Conservation (phyloP, 1,140 invertebrate genomes). For the Scaptomyza graminum region DNA sequence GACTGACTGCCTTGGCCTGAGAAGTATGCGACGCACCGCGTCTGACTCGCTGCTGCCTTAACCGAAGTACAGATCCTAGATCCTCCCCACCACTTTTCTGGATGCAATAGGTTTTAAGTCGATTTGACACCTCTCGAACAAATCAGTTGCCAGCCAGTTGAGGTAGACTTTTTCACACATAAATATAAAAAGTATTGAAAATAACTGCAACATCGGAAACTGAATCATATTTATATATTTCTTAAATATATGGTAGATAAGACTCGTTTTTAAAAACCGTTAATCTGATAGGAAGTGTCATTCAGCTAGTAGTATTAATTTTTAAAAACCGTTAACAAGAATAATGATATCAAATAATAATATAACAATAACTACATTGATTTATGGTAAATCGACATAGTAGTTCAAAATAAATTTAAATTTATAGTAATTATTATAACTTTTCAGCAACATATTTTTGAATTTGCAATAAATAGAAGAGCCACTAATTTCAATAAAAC, state of each 20-base stretch:
- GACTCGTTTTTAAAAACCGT: slow-evolving; percentile 7
- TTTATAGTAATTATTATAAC: too few species aligned
- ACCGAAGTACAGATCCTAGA: too few species aligned
- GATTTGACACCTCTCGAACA: too few species aligned
- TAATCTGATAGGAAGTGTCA: neutral
- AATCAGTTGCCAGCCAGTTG: neutral
- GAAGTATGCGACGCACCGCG: too few species aligned
- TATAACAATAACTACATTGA: neutral
- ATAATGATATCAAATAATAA: neutral
- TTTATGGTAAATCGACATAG: neutral
- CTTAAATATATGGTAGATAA: slow-evolving; percentile 24
- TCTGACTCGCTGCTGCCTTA: too few species aligned
- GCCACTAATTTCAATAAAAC: slow-evolving; percentile 18
- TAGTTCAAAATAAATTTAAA: neutral
- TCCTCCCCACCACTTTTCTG: too few species aligned
- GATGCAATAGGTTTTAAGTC: too few species aligned
- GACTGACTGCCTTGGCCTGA: too few species aligned
- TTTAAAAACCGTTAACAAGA: neutral
- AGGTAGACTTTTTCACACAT: neutral
- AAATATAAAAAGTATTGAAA: neutral
- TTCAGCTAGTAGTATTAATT: slow-evolving; percentile 6
- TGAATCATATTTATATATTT: slow-evolving; percentile 28
- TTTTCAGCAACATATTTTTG: neutral
- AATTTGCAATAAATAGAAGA: neutral
- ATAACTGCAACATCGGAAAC: neutral